Base-by-base conservation (phyloP, 2,113 vertebrate species). In the Ptychochromis oligacanthus region DNA sequence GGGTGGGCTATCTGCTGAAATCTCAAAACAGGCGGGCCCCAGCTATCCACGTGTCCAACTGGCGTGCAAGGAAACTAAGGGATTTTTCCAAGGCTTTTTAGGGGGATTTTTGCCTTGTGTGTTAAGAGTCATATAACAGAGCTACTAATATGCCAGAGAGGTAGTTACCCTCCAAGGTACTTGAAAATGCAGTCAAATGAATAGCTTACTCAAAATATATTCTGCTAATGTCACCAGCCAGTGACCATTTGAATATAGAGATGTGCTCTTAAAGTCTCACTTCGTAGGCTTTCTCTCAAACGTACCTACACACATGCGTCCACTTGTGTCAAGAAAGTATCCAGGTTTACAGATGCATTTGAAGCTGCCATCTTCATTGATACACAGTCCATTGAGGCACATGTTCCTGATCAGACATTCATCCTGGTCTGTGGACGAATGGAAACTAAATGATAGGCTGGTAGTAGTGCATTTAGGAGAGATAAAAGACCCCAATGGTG, bases 341-440 rank as follows among this genome's bases (percentile, higher is more conserved):
- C 98, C 98, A 12, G 97, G 96, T 93, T 99, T 99, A 92, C 98
- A 99, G 91, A 99, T 99, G 89, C 98, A 99, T 89, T 99, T 99
- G 92, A 99, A 99, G 92, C 98, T 99, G 67, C 98, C 98, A 11
- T 99, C 98, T 80, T 99, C 98, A 15, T 99, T 99, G 88, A 99
- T 98, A 46, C 98, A 99, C 95, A 99, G 97, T 11, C 98, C 98
- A 58, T 99, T 98, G 28, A 99, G 96, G 83, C 98, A 99, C 95
- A 99, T 99, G 93, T 99, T 98, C 75, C 94, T 96, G 91, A 96
- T 97, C 95, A 95, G 91, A 90, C 98, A 99, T 93, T 99, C 98
- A n/a, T 99, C 98, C 94, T 97, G 97, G 91, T 99, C 98, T 99
- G 94, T 40, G 86, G 70, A 83, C 36, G 13, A 80, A 72, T 13